Evolutionary conservation across 2,888 invertebrate genomes (phyloP).

Genomic region (Morpho deidamia): DNA sequence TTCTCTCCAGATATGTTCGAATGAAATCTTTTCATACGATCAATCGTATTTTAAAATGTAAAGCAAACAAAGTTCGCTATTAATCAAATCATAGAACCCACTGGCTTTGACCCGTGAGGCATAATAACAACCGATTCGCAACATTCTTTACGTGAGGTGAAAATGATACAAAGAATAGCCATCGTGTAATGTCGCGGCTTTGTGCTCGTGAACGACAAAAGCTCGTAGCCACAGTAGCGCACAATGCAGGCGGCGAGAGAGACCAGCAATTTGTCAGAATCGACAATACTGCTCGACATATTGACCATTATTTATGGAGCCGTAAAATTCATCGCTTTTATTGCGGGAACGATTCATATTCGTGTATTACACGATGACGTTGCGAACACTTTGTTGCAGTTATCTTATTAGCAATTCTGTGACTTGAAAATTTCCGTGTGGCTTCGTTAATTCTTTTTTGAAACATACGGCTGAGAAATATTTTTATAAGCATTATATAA

Average conservation of each 20-base stretch:
- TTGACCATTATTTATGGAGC: slow-evolving; percentile 76
- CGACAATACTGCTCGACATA: slow-evolving; percentile 73
- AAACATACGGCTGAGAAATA: too few species aligned
- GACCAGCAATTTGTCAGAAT: slow-evolving; percentile 73
- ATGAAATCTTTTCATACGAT: slow-evolving; percentile 37
- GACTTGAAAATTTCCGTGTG: neutral
- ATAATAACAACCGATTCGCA: slow-evolving; percentile 63
- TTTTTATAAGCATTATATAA: too few species aligned
- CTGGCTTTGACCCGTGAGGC: slow-evolving; percentile 49
- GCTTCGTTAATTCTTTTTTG: too few species aligned
- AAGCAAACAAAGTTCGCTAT: slow-evolving; percentile 53
- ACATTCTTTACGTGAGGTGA: slow-evolving; percentile 61
- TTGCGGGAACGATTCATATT: slow-evolving; percentile 69
- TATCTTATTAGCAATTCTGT: slow-evolving; percentile 34
- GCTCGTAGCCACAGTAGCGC: slow-evolving; percentile 54
- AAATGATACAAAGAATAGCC: slow-evolving; percentile 72
- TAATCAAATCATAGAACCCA: slow-evolving; percentile 55
- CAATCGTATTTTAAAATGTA: slow-evolving; percentile 44
- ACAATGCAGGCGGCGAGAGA: slow-evolving; percentile 68
- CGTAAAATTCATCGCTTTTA: slow-evolving; percentile 66
- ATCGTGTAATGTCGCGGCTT: slow-evolving; percentile 51
- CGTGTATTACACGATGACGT: slow-evolving; percentile 66
- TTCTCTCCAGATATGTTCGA: slow-evolving; percentile 38
- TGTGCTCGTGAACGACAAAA: slow-evolving; percentile 56
- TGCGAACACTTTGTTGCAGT: slow-evolving; percentile 55